Base-by-base conservation (phyloP, 1,140 invertebrate genomes). In the Brachionus sp. region DNA sequence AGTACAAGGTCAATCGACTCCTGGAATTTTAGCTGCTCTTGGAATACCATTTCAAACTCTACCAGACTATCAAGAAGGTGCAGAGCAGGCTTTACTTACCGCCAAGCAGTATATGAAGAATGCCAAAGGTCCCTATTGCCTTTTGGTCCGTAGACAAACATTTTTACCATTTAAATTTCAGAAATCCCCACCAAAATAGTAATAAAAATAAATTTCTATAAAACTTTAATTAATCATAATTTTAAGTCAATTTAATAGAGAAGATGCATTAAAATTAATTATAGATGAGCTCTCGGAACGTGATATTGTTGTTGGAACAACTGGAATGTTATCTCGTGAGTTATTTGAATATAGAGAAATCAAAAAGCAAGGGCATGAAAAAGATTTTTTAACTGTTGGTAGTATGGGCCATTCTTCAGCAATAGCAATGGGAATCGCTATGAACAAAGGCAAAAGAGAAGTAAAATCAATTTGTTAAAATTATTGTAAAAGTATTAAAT, bases 331-430 rank as follows among this genome's bases (percentile, higher is more conserved):
- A 13, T 90, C 89, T 23, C 84, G 87, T 66, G 87, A 88, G 84
- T 82, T 88, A 13, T 89, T 88, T 39, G 62, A 80, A 46, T 84
- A 82, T 37, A 87, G 89, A 75, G 87, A 86, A 33, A 33, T 77
- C 1, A 84, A 84, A 82, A 86, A 87, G 57, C 87, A 88, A 84
- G 89, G 89, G 16, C 90, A 90, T 86, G 89, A 88, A 44, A 85
- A 85, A 84, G 90, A 90, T 83, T 90, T 90, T 84, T 85, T 90
- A 2, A 90, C 89, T 12, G 90, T 90, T 23, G 90, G 90, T 9
- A 89, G 88, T n/a, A 90, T 90, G 89, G 90, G 90, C 2, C 89
- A 90, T 86, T 88, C 89, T 16, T 89, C 89, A 6, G 84, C 86
- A 7, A 90, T 90, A 68, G 89, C 90, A 19, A 84, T 90, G 2